phyloP scores from a whole-genome alignment of 2,888 invertebrate species.

The Pristionchus entomophagus region DNA sequence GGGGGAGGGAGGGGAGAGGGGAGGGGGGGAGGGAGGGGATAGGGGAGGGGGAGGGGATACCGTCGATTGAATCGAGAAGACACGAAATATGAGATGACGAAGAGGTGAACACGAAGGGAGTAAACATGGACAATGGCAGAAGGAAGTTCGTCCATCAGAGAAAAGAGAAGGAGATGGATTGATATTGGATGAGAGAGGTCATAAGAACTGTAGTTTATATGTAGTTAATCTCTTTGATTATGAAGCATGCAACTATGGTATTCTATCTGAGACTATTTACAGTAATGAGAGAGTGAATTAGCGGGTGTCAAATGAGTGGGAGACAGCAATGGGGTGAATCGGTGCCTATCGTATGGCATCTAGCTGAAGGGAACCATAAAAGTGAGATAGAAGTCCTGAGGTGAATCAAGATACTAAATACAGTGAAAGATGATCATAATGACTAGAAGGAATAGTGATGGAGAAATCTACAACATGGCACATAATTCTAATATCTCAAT shows the following conservation, averaged over 20 bases:
- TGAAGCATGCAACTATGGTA: constrained; percentile 22
- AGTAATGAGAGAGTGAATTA: not conserved
- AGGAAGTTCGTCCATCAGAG: not conserved
- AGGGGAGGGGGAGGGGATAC: not conserved
- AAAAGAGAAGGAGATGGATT: not conserved
- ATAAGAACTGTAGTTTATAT: not conserved
- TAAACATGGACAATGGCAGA: constrained; percentile 4
- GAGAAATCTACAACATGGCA: too few species aligned
- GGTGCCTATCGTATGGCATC: constrained; percentile 34
- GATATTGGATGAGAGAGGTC: not conserved
- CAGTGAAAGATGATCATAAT: not conserved
- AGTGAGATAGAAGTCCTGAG: not conserved
- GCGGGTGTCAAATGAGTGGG: not conserved
- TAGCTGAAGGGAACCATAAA: not conserved
- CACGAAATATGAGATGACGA: constrained; percentile 25
- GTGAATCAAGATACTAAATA: not conserved
- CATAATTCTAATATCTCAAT: too few species aligned
- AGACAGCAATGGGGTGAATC: constrained; percentile 10
- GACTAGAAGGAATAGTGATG: not conserved
- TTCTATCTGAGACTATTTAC: constrained; percentile 2
- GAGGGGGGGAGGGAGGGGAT: too few species aligned
- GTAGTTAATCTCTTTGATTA: constrained; percentile 4
- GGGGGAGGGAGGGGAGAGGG: too few species aligned
- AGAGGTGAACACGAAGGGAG: not conserved
- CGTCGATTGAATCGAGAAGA: constrained; percentile 15